phyloP scores from a whole-genome alignment of 2,797 vertebrate species.

The Ara ararauna region DNA sequence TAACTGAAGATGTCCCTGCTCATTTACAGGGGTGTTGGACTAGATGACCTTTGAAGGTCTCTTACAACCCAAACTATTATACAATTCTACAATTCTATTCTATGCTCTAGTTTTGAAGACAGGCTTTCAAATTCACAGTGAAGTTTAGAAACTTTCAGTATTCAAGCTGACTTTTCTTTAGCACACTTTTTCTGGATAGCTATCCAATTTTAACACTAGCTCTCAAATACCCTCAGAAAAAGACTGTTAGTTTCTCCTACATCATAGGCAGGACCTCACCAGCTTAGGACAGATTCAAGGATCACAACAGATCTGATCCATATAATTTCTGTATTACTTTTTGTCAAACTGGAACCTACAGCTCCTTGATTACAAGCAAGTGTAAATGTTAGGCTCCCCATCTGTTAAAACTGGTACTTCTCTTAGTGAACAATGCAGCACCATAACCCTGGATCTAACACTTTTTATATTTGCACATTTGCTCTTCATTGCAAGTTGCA shows the following conservation, averaged over 20 bases:
- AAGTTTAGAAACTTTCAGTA: not conserved
- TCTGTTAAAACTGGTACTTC: not conserved
- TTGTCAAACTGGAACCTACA: not conserved
- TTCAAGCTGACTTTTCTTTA: not conserved
- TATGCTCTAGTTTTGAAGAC: not conserved
- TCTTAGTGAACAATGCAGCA: not conserved
- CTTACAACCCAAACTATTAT: not conserved
- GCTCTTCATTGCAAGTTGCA: not conserved
- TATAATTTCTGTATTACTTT: not conserved
- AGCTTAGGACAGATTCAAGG: not conserved
- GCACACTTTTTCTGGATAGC: not conserved
- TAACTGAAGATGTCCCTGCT: not conserved
- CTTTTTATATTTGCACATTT: not conserved
- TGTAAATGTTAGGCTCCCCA: not conserved
- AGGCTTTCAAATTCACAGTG: not conserved
- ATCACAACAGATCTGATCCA: not conserved
- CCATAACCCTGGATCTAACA: not conserved
- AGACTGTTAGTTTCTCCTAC: not conserved
- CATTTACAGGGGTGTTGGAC: not conserved
- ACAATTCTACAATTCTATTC: not conserved
- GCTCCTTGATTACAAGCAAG: not conserved
- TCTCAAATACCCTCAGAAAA: not conserved
- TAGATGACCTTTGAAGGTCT: not conserved
- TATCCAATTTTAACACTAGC: not conserved
- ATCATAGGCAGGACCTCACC: fast-evolving